Conservation (phyloP, 2,797 vertebrate genomes). For the Pangasius krempfi region DNA sequence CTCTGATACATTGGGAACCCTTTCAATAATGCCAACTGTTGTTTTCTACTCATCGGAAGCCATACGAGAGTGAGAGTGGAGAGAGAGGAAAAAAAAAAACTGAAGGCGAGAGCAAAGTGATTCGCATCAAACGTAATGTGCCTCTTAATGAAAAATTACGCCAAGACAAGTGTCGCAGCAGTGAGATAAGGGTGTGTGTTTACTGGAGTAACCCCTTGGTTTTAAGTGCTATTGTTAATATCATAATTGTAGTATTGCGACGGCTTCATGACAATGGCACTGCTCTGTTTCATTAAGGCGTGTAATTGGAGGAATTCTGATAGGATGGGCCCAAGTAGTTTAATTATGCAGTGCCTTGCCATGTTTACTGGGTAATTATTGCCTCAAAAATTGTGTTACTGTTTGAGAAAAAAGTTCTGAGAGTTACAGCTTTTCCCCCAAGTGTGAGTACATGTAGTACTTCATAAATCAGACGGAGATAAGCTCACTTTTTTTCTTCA, state of each 20-base stretch:
- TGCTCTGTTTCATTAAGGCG: slow-evolving; percentile 83
- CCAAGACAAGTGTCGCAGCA: slow-evolving; percentile 75
- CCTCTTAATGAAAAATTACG: slow-evolving; percentile 74
- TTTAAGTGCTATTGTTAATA: slow-evolving; percentile 84
- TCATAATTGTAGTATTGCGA: slow-evolving; percentile 81
- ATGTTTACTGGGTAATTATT: slow-evolving; percentile 83
- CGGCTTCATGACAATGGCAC: slow-evolving; percentile 76
- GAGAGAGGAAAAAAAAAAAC: slow-evolving; percentile 47
- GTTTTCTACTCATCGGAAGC: slow-evolving; percentile 62
- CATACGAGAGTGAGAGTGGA: slow-evolving; percentile 56
- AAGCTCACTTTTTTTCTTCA: slow-evolving; percentile 60
- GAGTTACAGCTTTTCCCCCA: slow-evolving; percentile 67
- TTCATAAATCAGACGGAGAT: slow-evolving; percentile 66
- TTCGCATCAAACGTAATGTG: slow-evolving; percentile 74
- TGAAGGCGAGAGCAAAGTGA: slow-evolving; percentile 66
- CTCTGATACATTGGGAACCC: slow-evolving; percentile 61
- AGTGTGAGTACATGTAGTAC: slow-evolving; percentile 61
- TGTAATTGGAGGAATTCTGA: slow-evolving; percentile 86
- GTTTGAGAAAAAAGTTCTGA: slow-evolving; percentile 77
- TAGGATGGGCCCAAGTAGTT: slow-evolving; percentile 82
- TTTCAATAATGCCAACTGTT: slow-evolving; percentile 65
- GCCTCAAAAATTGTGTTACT: slow-evolving; percentile 76
- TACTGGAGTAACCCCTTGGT: slow-evolving; percentile 80
- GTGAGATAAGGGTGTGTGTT: slow-evolving; percentile 78
- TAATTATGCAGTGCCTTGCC: slow-evolving; percentile 79